These are phyloP conservation scores for Dinothrombium tinctorium DNA, from an alignment of 1,140 invertebrate species.

Conservation along the genomic window DNA sequence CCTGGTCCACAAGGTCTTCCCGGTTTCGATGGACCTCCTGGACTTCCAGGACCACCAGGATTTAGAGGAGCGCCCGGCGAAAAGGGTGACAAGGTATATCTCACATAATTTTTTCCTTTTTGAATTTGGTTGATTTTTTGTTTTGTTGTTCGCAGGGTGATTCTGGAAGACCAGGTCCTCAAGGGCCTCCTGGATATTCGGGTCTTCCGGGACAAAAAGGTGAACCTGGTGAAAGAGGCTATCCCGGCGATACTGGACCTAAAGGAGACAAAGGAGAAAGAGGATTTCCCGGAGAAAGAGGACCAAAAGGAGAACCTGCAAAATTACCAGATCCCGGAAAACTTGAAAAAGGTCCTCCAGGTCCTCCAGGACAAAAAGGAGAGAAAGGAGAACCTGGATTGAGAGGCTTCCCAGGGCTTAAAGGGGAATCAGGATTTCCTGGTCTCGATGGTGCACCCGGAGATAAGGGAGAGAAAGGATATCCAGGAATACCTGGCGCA, in stretches of 20 bases:
- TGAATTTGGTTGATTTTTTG: too few relatives aligned
- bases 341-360: not conserved
- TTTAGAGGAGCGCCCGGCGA: constrained; percentile 12
- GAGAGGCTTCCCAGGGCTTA: not conserved
- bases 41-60: constrained; percentile 23
- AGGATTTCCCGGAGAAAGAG: constrained; percentile 1
- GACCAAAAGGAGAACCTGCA: constrained; percentile 1
- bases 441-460: too few relatives aligned
- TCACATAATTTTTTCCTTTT: too few relatives aligned
- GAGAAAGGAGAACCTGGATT: constrained; percentile 4
- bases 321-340: not conserved
- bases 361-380: not conserved
- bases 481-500: too few relatives aligned
- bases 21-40: constrained; percentile 27
- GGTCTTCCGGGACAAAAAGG: constrained; percentile 8
- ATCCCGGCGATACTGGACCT: not conserved
- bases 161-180: constrained; percentile 3
- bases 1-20: constrained; percentile 35
- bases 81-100: not conserved
- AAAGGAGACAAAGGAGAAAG: constrained; percentile 3
- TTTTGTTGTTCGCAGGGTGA: too few relatives aligned
- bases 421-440: constrained; percentile 1
- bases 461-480: not conserved
- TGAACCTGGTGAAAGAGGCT: not conserved
- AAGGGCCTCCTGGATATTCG: constrained; percentile 4